Evolutionary conservation across 2,888 invertebrate genomes (phyloP), one percentile per base, ranked within the genome.

Genomic region (Ptychoptera contaminata): DNA sequence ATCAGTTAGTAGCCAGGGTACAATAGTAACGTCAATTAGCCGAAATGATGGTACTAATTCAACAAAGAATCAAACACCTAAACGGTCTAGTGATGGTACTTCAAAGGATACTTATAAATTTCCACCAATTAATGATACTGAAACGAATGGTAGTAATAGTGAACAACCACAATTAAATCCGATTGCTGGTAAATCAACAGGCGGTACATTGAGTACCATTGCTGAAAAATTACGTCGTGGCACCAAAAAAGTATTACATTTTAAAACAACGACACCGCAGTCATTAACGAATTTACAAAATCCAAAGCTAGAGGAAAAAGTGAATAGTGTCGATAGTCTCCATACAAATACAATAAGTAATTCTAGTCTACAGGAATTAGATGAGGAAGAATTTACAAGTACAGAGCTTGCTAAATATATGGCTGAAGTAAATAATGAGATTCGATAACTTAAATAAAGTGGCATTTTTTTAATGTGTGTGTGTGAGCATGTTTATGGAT

Each of bases 351-450:
- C 76, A 47, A 81, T 82, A 54, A 82, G 81, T 58, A 82, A 82
- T 64, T 80, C 80, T 46, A 82, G 81, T 55, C 68, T 82, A n/a
- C 75, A 78, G 44, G 80, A 82, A 58, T 65, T 79, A 49, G 80
- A 79, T 53, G 77, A 71, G 43, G 69, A 75, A 32, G 82, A 82
- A 51, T 72, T 77, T 52, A 76, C 74, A 9, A 76, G 77, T 8
- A 71, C 74, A 42, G 81, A 82, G 57, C 67, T 82, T 44, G 78
- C 79, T 12, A 71, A 71, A 15, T 79, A 76, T 59, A 76, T 82
- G 77, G 76, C 76, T 44, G 74, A 79, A 59, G 68, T 80, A 41
- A 80, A 81, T 52, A 60, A 60, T 46, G 61, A 65, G 45, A 51
- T 59, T 34, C 43, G 45, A 42, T 30, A 35, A 40, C 31, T 31